These are phyloP conservation scores for Nineta flava DNA, from an alignment of 2,888 invertebrate species.

Conservation along the genomic window DNA sequence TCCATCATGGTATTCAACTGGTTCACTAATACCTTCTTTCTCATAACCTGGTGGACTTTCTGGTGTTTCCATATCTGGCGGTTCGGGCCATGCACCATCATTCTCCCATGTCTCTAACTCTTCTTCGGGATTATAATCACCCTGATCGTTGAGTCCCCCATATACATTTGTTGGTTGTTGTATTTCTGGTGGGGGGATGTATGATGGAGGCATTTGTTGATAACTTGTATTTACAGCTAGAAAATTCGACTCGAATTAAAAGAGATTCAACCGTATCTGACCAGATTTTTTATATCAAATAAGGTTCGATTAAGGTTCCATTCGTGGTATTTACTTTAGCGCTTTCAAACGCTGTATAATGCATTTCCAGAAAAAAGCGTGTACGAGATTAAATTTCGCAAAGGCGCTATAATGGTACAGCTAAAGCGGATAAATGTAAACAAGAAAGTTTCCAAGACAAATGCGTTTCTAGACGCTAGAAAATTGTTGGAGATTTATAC, in stretches of 20 bases:
- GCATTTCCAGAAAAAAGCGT: no score
- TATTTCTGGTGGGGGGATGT: not conserved
- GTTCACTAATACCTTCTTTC: conserved; percentile 37
- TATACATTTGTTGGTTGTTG: conserved; percentile 16
- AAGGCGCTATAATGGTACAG: no score
- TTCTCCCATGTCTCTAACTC: conserved; percentile 30
- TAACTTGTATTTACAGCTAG: not conserved
- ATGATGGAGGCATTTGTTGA: not conserved
- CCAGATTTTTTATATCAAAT: no score
- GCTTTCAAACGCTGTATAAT: no score
- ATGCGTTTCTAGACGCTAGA: no score
- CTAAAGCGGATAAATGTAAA: no score
- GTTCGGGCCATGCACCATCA: conserved; percentile 19
- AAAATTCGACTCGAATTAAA: not conserved
- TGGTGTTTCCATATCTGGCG: conserved; percentile 36
- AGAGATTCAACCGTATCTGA: not conserved
- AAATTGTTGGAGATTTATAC: no score
- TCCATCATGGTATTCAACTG: conserved; percentile 43
- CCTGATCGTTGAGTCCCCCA: conserved; percentile 9
- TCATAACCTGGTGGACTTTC: conserved; percentile 51
- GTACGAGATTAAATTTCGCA: no score
- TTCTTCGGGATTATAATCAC: conserved; percentile 27
- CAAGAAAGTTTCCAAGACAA: no score
- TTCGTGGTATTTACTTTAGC: no score
- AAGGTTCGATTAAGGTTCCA: no score